Conservation (phyloP, 2,797 vertebrate species). For the Ispidina lecontei region DNA sequence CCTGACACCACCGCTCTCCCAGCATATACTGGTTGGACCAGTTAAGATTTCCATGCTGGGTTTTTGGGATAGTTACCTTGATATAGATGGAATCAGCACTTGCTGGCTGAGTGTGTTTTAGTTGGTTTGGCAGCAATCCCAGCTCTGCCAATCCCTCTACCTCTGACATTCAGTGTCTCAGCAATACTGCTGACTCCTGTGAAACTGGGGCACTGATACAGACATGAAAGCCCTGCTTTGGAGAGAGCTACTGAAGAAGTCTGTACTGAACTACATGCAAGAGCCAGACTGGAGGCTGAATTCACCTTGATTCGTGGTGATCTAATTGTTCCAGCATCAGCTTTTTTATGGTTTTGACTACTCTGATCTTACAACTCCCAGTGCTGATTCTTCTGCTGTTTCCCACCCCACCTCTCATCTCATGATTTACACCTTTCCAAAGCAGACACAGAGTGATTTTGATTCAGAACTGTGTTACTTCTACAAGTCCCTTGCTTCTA, state of each 20-base stretch:
- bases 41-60: neutral
- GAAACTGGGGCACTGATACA: neutral
- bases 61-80: fast-evolving
- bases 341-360: neutral
- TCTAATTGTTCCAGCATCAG: neutral
- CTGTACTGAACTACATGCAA: neutral
- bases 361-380: neutral
- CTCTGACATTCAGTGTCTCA: slow-evolving; percentile 27
- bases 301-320: neutral
- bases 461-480: neutral
- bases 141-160: neutral
- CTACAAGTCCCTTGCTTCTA: neutral
- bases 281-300: neutral
- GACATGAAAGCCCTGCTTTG: neutral
- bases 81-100: neutral
- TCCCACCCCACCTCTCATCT: neutral
- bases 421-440: neutral
- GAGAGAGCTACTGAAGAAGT: neutral
- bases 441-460: neutral
- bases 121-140: slow-evolving; percentile 25
- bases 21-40: neutral
- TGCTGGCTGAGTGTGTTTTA: neutral
- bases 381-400: neutral
- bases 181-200: slow-evolving; percentile 18
- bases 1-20: neutral